Base-by-base conservation (phyloP, 2,888 invertebrate genomes). In the Drosophila gaucha region DNA sequence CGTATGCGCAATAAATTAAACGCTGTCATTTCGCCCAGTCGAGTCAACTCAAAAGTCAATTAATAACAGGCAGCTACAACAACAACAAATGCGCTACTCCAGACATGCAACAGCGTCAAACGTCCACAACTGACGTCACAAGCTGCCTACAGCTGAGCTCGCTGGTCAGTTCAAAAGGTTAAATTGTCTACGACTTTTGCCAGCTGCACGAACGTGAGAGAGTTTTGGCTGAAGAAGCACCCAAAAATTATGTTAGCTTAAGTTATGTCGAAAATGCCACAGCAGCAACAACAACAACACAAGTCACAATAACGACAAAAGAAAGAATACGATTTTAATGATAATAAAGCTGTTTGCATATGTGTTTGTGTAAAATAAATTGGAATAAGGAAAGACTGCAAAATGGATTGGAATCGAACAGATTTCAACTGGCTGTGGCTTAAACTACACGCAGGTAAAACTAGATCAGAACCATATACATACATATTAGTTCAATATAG, bases 21-120 rank as follows among this genome's bases (percentile, higher is more conserved):
- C 67, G 56, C 79, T 75, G 83, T 65, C 82, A 74, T 84, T 86
- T 86, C 63, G 64, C 79, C 58, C 70, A 63, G 70, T 64, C 80
- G 51, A 84, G 88, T 88, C 84, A 84, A 88, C 87, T 86, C 79
- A 84, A 88, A 88, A 84, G 84, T 88, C 84, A 88, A 84, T 88
- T 84, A 84, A 84, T 86, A 88, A 84, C 85, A 78, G 52, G 49
- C 80, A 71, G 18, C 43, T 62, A 9, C 60, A 54, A 46, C 49
- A 63, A 30, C 26, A 46, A 59, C 44, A 62, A 35, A 62, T 10
- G 20, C 6, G 14, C 26, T 20, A 35, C 57, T 58, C 39, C 57
- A 59, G 59, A 59, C 62, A 62, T 60, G 68, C 78, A 62, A n/a
- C n/a, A n/a, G n/a, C 47, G 46, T 36, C 20, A n/a, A n/a, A n/a